Conservation (phyloP, 1,140 invertebrate genomes). For the Bombus cullumanus region DNA sequence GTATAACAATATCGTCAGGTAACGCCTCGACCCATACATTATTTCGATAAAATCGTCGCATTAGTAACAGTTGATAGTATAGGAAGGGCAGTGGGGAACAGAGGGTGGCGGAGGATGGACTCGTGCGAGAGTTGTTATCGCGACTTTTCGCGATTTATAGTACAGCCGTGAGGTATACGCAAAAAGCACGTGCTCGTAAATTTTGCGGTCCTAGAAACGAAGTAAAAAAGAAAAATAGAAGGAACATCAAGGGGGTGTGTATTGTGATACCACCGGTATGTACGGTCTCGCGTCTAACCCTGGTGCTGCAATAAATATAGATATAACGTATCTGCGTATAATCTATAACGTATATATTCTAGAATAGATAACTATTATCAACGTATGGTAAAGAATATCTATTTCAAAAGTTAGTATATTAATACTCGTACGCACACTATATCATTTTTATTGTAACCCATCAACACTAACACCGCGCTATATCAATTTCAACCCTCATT, state of each 20-base stretch:
- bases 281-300: not conserved
- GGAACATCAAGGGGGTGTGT: too few species aligned
- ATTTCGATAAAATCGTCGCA: slow-evolving; percentile 55
- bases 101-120: slow-evolving; percentile 34
- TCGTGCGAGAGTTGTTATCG: slow-evolving; percentile 54
- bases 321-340: too few species aligned
- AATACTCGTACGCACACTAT: too few species aligned
- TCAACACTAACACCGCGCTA: too few species aligned
- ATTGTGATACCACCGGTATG: not conserved
- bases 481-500: too few species aligned
- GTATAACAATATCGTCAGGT: slow-evolving; percentile 50
- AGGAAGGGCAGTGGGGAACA: not conserved
- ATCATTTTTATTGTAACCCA: too few species aligned
- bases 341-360: too few species aligned
- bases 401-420: too few species aligned
- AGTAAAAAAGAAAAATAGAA: not conserved
- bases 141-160: slow-evolving; percentile 56
- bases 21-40: not conserved
- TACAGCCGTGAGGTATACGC: slow-evolving; percentile 51
- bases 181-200: slow-evolving; percentile 54
- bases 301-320: not conserved
- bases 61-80: slow-evolving; percentile 47
- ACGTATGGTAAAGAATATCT: too few species aligned
- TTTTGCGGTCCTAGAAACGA: slow-evolving; percentile 17
- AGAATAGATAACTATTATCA: too few species aligned